Base-by-base conservation (phyloP, 2,888 invertebrate genomes). In the Oxycera nigricornis region DNA sequence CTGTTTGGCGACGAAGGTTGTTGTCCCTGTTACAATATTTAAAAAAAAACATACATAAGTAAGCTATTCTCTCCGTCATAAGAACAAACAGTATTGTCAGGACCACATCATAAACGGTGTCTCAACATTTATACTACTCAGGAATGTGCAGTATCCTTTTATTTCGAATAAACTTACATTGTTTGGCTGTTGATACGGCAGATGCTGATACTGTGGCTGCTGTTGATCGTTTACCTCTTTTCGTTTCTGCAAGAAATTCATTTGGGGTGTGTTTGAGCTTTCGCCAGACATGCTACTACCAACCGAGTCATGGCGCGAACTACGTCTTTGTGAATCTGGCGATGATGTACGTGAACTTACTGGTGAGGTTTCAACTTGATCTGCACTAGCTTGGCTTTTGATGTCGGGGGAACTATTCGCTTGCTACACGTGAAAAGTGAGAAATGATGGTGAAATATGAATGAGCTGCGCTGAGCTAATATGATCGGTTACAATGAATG, bases 341-440 rank as follows among this genome's bases (percentile, higher is more conserved):
- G 89, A 87, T 77, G 89, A 86, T 74, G 88, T 87, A 80, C 88
- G 82, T 78, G 88, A 88, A 57, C 88, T 88, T 73, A 88, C 87
- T 1, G 85, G 84, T 31, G 89, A 88, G 79, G 87, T 85, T 74
- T 85, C 85, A 79, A 82, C 85, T 77, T 82, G 76, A 72, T 78
- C 77, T 77, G 80, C 82, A 78, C 83, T 84, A 77, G 79, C 79
- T 65, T 65, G 65, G 30, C 82, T 79, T 79, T 85, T 85, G 70
- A 84, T 82, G 77, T 84, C 84, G 35, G 85, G 83, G 26, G 83
- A 85, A 76, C 84, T 85, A 77, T 80, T 84, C 35, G 85, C 83
- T 81, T 85, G 85, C 84, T 85, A 75, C 1, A 74, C 74, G 28
- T 59, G 4, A 30, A 62, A 67, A 67, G 26, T 67, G 41, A 65